Evolutionary conservation across 92 coral and sea anemone genomes (phyloP).

Genomic region (Porites lobata): DNA sequence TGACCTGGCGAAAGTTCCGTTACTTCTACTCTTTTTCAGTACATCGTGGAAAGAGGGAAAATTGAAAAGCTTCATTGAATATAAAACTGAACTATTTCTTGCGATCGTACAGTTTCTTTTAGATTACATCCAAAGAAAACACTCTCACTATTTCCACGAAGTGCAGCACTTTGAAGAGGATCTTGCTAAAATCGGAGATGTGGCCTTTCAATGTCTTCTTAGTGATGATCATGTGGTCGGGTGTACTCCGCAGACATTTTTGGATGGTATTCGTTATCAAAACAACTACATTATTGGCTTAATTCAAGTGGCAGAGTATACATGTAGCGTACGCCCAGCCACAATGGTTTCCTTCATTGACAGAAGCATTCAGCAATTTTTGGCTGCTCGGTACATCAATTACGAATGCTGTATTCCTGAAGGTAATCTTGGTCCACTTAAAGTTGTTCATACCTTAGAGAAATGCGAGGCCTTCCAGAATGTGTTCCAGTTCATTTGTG

Average conservation of each 20-base stretch:
- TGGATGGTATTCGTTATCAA: neutral
- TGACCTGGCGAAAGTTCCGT: slow-evolving; percentile 20
- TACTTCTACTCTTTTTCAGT: slow-evolving; percentile 22
- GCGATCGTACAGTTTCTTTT: slow-evolving; percentile 25
- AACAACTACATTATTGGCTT: slow-evolving; percentile 14
- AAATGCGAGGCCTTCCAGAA: neutral
- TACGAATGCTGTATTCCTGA: neutral
- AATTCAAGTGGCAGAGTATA: slow-evolving; percentile 6
- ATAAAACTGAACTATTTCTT: slow-evolving; percentile 12
- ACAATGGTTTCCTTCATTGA: slow-evolving; percentile 26
- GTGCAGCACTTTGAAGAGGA: neutral
- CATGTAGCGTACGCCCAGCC: neutral
- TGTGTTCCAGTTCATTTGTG: slow-evolving; percentile 17
- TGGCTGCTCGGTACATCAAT: slow-evolving; percentile 35
- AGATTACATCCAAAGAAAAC: neutral
- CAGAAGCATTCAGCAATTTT: slow-evolving; percentile 34
- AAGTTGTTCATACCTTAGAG: neutral
- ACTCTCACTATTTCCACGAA: neutral
- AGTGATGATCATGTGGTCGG: slow-evolving; percentile 8
- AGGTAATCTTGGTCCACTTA: slow-evolving; percentile 1
- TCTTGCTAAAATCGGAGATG: slow-evolving; percentile 25
- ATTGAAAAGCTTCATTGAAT: neutral
- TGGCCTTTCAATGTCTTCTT: slow-evolving; percentile 16
- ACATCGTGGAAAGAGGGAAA: slow-evolving; percentile 23
- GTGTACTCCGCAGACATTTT: neutral